phyloP scores from a whole-genome alignment of 2,888 invertebrate genomes.

The Heliconius hortense region DNA sequence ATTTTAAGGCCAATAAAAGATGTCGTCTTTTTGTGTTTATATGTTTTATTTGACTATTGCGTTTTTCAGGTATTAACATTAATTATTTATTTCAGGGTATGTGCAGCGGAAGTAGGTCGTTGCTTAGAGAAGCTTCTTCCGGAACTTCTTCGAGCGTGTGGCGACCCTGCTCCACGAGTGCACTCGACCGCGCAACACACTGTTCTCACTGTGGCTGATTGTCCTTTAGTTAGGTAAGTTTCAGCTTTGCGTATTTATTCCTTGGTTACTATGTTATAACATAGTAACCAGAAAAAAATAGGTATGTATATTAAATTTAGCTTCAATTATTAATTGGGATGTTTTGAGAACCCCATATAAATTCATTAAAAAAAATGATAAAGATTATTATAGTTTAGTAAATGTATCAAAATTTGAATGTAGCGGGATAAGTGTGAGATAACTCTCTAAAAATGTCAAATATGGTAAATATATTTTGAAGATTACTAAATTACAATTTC shows the following conservation, averaged over 20 bases:
- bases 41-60: background rate
- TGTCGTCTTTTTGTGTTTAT: background rate
- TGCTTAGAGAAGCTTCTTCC: slow-evolving; percentile 92
- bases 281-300: too few relatives aligned
- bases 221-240: slow-evolving; percentile 86
- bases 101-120: slow-evolving; percentile 90
- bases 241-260: background rate
- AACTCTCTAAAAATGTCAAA: too few relatives aligned
- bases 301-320: too few relatives aligned
- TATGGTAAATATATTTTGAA: too few relatives aligned
- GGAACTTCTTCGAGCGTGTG: slow-evolving; percentile 91
- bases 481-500: too few relatives aligned
- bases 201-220: slow-evolving; percentile 91
- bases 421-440: too few relatives aligned
- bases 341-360: too few relatives aligned
- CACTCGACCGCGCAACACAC: slow-evolving; percentile 94
- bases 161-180: slow-evolving; percentile 92
- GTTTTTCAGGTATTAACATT: background rate
- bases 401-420: too few relatives aligned
- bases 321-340: too few relatives aligned
- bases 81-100: slow-evolving; percentile 82
- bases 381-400: too few relatives aligned
- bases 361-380: too few relatives aligned
- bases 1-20: background rate
- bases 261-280: too few relatives aligned